These are phyloP conservation scores for Muraenolepis orangiensis DNA, from an alignment of 2,797 vertebrate genomes.

Conservation along the genomic window DNA sequence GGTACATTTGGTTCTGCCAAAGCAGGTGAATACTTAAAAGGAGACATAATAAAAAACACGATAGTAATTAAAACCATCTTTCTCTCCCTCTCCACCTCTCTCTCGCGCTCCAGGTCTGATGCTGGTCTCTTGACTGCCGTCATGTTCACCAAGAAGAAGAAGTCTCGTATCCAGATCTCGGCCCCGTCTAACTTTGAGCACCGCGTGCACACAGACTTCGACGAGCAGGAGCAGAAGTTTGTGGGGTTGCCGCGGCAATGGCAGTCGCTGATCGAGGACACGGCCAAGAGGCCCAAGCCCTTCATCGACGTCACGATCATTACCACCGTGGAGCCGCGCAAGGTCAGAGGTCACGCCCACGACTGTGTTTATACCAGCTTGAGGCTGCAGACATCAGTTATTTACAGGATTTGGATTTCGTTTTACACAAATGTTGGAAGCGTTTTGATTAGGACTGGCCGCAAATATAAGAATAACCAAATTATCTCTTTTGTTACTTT, in stretches of 20 bases:
- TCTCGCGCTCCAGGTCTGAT: slow-evolving; percentile 66
- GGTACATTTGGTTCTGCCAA: no score
- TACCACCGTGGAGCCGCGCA: slow-evolving; percentile 85
- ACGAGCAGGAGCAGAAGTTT: slow-evolving; percentile 91
- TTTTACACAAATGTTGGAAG: not conserved
- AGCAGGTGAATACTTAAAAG: not conserved
- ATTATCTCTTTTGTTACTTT: not conserved
- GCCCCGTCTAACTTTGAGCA: slow-evolving; percentile 95
- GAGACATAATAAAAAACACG: no score
- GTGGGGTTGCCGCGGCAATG: slow-evolving; percentile 91
- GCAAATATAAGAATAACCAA: not conserved
- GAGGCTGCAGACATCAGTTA: not conserved
- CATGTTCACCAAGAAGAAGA: slow-evolving; percentile 96
- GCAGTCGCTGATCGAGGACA: slow-evolving; percentile 96
- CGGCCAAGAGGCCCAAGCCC: slow-evolving; percentile 88
- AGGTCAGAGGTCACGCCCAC: slow-evolving; percentile 67
- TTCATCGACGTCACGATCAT: slow-evolving; percentile 86
- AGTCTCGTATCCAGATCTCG: slow-evolving; percentile 91
- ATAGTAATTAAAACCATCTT: not conserved
- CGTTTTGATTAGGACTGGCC: not conserved
- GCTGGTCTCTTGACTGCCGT: slow-evolving; percentile 47
- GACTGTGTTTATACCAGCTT: not conserved
- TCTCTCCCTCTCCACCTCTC: slow-evolving; percentile 2
- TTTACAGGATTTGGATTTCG: no score
- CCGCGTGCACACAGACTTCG: slow-evolving; percentile 92